Conservation (phyloP, 2,113 vertebrate genomes). For the Candoia aspera region DNA sequence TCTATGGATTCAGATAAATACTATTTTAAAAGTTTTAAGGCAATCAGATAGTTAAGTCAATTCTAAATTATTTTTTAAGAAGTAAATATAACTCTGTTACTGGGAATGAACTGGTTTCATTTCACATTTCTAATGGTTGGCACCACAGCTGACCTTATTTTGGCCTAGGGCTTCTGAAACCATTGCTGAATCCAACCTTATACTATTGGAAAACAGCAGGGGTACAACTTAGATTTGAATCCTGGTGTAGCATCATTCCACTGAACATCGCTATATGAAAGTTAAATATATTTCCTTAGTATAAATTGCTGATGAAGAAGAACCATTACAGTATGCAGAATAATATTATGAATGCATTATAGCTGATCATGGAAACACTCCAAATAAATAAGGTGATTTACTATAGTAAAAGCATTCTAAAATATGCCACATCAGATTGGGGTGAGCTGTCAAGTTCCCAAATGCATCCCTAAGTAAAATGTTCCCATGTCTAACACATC, state of each 20-base stretch:
- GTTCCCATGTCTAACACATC: background rate
- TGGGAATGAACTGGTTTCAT: background rate
- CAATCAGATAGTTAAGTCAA: background rate
- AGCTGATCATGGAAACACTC: background rate
- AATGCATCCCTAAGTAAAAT: background rate
- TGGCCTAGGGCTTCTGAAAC: background rate
- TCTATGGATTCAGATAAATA: background rate
- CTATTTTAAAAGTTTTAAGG: background rate
- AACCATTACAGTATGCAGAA: background rate
- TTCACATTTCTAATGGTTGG: background rate
- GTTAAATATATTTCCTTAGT: background rate
- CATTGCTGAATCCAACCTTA: background rate
- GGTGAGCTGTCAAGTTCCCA: background rate
- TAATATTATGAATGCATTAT: background rate
- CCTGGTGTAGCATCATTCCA: background rate
- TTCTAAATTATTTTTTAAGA: background rate
- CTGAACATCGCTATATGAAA: background rate
- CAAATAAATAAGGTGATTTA: constrained; percentile 2
- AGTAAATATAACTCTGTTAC: background rate
- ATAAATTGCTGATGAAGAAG: background rate
- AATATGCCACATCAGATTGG: background rate
- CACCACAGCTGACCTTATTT: background rate
- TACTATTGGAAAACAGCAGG: background rate
- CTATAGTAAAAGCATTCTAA: background rate
- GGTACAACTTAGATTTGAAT: background rate